These are phyloP conservation scores for Microcebus tavaratra DNA, from an alignment of 2,113 vertebrate genomes.

Conservation along the genomic window DNA sequence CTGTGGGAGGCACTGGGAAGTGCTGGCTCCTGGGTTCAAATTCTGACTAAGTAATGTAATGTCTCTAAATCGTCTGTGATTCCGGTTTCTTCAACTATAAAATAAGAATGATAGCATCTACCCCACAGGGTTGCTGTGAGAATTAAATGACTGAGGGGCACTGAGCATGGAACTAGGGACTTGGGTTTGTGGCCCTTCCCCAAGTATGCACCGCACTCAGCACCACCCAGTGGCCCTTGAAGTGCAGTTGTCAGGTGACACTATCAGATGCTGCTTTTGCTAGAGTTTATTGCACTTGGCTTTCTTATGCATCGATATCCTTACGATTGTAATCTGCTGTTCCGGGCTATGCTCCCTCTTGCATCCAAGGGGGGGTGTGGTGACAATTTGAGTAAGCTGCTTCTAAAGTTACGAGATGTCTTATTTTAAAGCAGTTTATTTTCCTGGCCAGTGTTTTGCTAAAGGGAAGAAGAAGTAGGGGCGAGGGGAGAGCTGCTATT, in stretches of 20 bases:
- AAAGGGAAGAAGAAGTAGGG: not conserved
- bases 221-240: not conserved
- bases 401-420: not conserved
- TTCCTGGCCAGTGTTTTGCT: not conserved
- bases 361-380: not conserved
- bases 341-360: not conserved
- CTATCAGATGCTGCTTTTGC: not conserved
- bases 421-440: not conserved
- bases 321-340: not conserved
- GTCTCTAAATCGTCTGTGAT: not conserved
- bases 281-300: not conserved
- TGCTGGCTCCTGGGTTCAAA: not conserved
- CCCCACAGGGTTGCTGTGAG: not conserved
- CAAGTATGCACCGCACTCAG: not conserved
- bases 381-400: not conserved
- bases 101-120: not conserved
- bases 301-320: not conserved
- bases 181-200: not conserved
- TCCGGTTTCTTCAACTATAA: slow-evolving; percentile 1
- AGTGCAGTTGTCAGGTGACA: not conserved
- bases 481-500: not conserved
- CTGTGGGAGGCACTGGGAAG: not conserved
- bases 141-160: not conserved
- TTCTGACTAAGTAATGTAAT: slow-evolving; percentile 11
- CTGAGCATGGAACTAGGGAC: not conserved